These are phyloP conservation scores for Corythornis cristatus DNA, from an alignment of 2,113 vertebrate species.

Conservation along the genomic window DNA sequence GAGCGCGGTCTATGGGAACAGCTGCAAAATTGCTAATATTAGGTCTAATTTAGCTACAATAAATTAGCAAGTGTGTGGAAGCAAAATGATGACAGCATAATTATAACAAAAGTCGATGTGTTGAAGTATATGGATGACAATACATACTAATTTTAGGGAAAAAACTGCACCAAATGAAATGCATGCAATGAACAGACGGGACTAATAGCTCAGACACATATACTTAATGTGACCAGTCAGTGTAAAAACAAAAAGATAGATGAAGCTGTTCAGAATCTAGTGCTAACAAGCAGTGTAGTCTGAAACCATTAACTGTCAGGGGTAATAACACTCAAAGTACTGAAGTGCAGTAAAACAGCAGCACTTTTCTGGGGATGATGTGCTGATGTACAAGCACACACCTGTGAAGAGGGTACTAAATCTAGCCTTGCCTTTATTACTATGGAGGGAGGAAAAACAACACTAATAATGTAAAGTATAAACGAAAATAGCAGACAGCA, in stretches of 20 bases:
- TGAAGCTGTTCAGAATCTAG: conserved; percentile 81
- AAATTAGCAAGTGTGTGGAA: conserved; percentile 85
- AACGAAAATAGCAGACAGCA: conserved; percentile 89
- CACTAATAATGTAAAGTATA: conserved; percentile 85
- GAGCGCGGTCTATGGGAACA: conserved; percentile 77
- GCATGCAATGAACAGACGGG: conserved; percentile 76
- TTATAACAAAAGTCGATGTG: conserved; percentile 85
- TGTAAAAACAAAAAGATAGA: conserved; percentile 86
- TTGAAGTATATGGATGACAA: conserved; percentile 84
- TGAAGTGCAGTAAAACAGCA: conserved; percentile 76
- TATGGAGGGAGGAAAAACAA: conserved; percentile 81
- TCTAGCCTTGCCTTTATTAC: conserved; percentile 78
- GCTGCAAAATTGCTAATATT: conserved; percentile 88
- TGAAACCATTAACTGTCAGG: conserved; percentile 84
- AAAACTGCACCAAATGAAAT: conserved; percentile 75
- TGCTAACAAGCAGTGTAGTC: conserved; percentile 80
- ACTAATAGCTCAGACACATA: conserved; percentile 82
- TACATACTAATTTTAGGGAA: conserved; percentile 83
- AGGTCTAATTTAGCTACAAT: conserved; percentile 86
- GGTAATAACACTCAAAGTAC: conserved; percentile 82
- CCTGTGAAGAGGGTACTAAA: conserved; percentile 81
- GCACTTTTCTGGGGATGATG: conserved; percentile 74
- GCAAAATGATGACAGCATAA: conserved; percentile 84
- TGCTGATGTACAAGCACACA: conserved; percentile 74
- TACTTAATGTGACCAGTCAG: conserved; percentile 83